phyloP scores from a whole-genome alignment of 1,140 invertebrate species.

The Thrips palmi region DNA sequence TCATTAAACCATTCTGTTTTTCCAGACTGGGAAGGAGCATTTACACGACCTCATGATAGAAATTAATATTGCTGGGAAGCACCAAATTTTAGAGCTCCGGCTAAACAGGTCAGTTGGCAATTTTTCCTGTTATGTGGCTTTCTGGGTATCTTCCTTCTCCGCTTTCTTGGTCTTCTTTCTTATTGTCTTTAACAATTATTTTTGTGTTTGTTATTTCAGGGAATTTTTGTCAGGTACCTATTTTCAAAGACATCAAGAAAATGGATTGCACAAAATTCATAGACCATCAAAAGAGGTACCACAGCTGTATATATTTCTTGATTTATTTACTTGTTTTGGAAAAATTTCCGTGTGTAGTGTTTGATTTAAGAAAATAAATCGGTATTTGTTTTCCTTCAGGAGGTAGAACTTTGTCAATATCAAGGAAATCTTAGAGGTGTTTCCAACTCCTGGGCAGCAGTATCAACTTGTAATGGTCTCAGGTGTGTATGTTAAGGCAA shows the following conservation, averaged over 20 bases:
- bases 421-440: conserved; percentile 54
- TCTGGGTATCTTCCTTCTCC: too few relatives aligned
- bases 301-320: conserved; percentile 11
- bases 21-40: conserved; percentile 44
- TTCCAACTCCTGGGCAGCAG: conserved; percentile 56
- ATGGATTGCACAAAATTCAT: conserved; percentile 38
- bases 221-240: conserved; percentile 54
- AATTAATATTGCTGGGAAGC: conserved; percentile 41
- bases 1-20: conserved; percentile 22
- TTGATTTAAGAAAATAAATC: conserved; percentile 24
- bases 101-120: conserved; percentile 33
- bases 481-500: conserved; percentile 22
- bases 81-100: conserved; percentile 49
- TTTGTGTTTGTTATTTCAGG: conserved; percentile 21
- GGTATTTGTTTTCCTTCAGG: conserved; percentile 28
- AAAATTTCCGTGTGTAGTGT: conserved; percentile 25
- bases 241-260: conserved; percentile 50
- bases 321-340: conserved; percentile 3
- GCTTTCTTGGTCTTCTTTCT: too few relatives aligned
- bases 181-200: conserved; percentile 1
- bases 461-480: conserved; percentile 69
- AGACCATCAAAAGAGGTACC: conserved; percentile 40
- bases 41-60: conserved; percentile 44
- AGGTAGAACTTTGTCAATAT: conserved; percentile 61
- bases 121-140: background rate